Conservation (phyloP, 2,888 invertebrate species). For the Cataglyphis livida region DNA sequence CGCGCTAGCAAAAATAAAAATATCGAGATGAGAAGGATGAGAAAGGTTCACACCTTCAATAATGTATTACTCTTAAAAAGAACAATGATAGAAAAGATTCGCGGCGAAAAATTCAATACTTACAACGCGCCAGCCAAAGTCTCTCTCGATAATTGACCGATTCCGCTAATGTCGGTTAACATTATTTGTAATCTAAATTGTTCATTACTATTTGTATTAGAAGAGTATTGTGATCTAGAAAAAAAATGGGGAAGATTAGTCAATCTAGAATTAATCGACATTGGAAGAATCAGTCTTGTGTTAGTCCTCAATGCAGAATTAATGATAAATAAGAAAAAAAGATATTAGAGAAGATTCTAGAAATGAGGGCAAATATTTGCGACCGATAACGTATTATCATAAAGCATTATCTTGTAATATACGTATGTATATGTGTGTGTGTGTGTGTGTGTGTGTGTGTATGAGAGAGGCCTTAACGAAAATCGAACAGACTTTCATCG, state of each 20-base stretch:
- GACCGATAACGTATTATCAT: neutral
- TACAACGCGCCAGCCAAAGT: slow-evolving; percentile 20
- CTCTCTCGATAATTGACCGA: neutral
- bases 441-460: neutral
- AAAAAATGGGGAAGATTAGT: neutral
- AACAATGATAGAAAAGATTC: slow-evolving; percentile 30
- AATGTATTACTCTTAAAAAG: neutral
- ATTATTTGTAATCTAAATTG: neutral
- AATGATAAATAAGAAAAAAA: neutral
- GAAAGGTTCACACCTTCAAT: slow-evolving; percentile 2
- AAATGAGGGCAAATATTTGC: slow-evolving; percentile 12
- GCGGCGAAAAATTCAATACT: slow-evolving; percentile 18
- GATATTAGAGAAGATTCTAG: neutral
- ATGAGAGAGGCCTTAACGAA: neutral
- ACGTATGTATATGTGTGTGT: no score
- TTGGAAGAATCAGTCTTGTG: neutral
- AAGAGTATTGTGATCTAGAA: neutral
- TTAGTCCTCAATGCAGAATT: slow-evolving; percentile 15
- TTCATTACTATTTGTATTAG: neutral
- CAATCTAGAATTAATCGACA: neutral
- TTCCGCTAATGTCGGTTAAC: neutral
- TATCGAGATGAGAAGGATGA: slow-evolving; percentile 23
- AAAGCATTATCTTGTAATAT: slow-evolving; percentile 17
- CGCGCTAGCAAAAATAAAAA: slow-evolving; percentile 7
- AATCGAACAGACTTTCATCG: slow-evolving; percentile 49